Evolutionary conservation across 2,113 vertebrate genomes (phyloP), one percentile per base, ranked within the genome.

Genomic region (Uria aalge): DNA sequence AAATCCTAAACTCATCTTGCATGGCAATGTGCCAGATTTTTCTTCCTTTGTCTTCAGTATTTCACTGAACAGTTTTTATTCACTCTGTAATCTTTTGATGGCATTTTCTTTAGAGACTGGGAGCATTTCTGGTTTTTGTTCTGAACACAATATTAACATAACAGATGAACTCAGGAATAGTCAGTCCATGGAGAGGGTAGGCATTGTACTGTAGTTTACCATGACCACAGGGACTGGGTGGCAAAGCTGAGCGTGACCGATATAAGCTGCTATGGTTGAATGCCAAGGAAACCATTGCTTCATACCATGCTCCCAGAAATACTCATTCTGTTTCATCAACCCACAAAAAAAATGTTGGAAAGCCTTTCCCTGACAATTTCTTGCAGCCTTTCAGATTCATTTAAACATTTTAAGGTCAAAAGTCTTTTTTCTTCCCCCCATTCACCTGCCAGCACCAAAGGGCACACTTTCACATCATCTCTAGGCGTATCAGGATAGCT

Each of bases 1-100:
- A 69, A 97, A 97, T 92, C 75, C 88, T 95, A 96, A 71, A 94
- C 55, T 94, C 50, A 85, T 97, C 79, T 93, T 62, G 45, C 38
- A 90, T 80, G 48, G 76, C 86, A 81, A 40, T 12, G 14, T 80
- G 63, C 75, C 90, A 91, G 63, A 62, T 67, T 69, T 85, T 69
- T 91, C 57, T 63, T 45, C 27, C 84, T 97, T 95, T 72, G 50
- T 73, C 73, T 90, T 84, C 41, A 74, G n/a, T 63, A 75, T 96
- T 90, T 93, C 36, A 86, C 34, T 71, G 84, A 94, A 74, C 22
- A 12, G 34, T 93, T 96, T 95, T 94, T 84, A 79, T 85, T 85
- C 72, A 71, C 11, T 76, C 12, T 41, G 7, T 53, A 88, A 38
- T 12, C 60, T 40, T 87, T 60, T 47, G 24, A 29, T 26, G 16